A percentile compares a stretch with the other conserved stretches of the same genome.
Conservation (phyloP, 2,113 vertebrate species). For the Calonectris borealis region DNA sequence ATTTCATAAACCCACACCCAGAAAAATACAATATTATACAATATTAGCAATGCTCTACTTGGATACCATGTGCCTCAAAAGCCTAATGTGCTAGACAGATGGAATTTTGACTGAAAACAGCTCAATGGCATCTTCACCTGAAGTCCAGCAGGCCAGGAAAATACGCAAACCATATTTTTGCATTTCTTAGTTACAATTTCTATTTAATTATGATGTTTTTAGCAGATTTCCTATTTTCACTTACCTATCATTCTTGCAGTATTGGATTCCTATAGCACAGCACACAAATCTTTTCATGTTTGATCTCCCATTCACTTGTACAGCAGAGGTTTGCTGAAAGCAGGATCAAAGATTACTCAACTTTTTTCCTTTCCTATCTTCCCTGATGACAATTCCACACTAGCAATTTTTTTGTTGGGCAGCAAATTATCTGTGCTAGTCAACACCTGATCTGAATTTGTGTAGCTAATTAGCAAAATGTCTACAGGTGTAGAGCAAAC, state of each 20-base stretch:
- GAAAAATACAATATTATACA: neutral
- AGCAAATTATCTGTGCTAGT: constrained; percentile 44
- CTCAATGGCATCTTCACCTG: neutral
- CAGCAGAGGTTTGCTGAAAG: constrained; percentile 59
- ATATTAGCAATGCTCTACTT: neutral
- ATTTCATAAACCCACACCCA: neutral
- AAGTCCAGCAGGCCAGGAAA: neutral
- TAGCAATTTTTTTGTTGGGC: neutral
- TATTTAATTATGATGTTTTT: constrained; percentile 29
- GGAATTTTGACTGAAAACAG: neutral
- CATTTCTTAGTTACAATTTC: constrained; percentile 30
- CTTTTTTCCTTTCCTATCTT: constrained; percentile 45
- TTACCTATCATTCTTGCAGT: constrained; percentile 52
- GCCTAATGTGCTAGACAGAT: neutral
- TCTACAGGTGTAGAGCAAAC: neutral
- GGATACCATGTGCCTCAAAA: neutral
- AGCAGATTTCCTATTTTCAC: constrained; percentile 55
- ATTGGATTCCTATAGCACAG: constrained; percentile 71
- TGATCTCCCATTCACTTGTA: constrained; percentile 72
- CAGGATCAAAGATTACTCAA: constrained; percentile 73
- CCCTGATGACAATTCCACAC: constrained; percentile 55
- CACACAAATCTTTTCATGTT: constrained; percentile 53
- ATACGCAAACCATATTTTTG: neutral
- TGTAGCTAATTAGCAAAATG: neutral
- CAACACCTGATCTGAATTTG: constrained; percentile 40